A percentile compares a stretch with the other conserved stretches of the same genome.
phyloP scores from a whole-genome alignment of 2,113 vertebrate genomes.

The Arothron firmamentum region DNA sequence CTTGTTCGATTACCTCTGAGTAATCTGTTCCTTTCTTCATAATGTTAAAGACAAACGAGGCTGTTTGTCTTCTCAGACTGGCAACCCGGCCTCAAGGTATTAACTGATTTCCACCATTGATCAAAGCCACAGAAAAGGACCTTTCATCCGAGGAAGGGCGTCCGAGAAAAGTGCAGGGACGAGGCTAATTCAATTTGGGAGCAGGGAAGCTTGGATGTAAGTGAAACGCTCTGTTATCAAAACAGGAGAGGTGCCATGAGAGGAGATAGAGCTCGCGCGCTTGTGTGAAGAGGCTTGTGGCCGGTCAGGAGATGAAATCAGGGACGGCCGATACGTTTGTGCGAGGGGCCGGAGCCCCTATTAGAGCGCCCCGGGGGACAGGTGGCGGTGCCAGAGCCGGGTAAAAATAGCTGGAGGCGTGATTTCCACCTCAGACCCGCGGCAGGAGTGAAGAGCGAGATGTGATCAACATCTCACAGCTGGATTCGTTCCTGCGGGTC shows the following conservation, averaged over 20 bases:
- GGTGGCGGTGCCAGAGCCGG: slow-evolving; percentile 49
- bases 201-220: slow-evolving; percentile 53
- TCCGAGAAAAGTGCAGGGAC: slow-evolving; percentile 53
- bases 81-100: slow-evolving; percentile 35
- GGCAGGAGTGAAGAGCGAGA: slow-evolving; percentile 58
- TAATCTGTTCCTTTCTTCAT: slow-evolving; percentile 35
- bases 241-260: slow-evolving; percentile 61
- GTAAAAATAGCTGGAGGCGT: slow-evolving; percentile 73
- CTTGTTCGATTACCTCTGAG: slow-evolving; percentile 48
- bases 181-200: slow-evolving; percentile 67
- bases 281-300: slow-evolving; percentile 54
- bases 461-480: slow-evolving; percentile 70
- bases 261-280: slow-evolving; percentile 43
- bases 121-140: slow-evolving; percentile 47
- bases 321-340: slow-evolving; percentile 65
- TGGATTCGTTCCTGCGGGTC: slow-evolving; percentile 58
- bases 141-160: slow-evolving; percentile 45
- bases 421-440: slow-evolving; percentile 63
- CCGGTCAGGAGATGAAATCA: slow-evolving; percentile 71
- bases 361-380: slow-evolving; percentile 65
- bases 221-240: slow-evolving; percentile 66
- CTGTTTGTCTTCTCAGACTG: slow-evolving; percentile 18
- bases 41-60: slow-evolving; percentile 16
- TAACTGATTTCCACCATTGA: slow-evolving; percentile 61
- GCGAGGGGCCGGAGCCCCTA: slow-evolving; percentile 62